Conservation (phyloP, 2,797 vertebrate genomes). For the Neomorphus geoffroyi region DNA sequence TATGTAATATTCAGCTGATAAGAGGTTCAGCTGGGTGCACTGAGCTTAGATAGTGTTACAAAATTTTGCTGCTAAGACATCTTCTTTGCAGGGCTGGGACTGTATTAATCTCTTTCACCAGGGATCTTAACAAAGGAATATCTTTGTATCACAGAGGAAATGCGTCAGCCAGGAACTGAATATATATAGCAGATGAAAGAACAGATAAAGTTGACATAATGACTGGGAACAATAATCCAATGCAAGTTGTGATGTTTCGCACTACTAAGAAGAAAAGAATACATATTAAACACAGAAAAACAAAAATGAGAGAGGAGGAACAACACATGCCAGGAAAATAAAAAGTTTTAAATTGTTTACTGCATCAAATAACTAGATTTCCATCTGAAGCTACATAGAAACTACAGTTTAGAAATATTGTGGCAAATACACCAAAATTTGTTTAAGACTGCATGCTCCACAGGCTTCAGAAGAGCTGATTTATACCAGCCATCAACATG, state of each 20-base stretch:
- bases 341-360: not conserved
- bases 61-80: not conserved
- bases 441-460: not conserved
- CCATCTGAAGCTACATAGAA: not conserved
- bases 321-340: not conserved
- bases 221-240: not conserved
- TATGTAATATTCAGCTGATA: not conserved
- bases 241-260: not conserved
- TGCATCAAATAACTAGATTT: not conserved
- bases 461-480: not conserved
- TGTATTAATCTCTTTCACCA: not conserved
- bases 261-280: not conserved
- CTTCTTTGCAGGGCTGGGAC: not conserved
- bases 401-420: not conserved
- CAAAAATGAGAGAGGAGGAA: not conserved
- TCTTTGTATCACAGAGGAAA: not conserved
- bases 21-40: not conserved
- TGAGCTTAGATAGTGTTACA: not conserved
- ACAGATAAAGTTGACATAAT: not conserved
- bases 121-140: not conserved
- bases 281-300: not conserved
- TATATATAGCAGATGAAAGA: not conserved
- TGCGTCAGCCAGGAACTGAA: not conserved
- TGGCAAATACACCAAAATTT: not conserved
- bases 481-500: not conserved